These are phyloP conservation scores for Vulpes lagopus DNA, from an alignment of 2,113 vertebrate genomes.

Conservation along the genomic window DNA sequence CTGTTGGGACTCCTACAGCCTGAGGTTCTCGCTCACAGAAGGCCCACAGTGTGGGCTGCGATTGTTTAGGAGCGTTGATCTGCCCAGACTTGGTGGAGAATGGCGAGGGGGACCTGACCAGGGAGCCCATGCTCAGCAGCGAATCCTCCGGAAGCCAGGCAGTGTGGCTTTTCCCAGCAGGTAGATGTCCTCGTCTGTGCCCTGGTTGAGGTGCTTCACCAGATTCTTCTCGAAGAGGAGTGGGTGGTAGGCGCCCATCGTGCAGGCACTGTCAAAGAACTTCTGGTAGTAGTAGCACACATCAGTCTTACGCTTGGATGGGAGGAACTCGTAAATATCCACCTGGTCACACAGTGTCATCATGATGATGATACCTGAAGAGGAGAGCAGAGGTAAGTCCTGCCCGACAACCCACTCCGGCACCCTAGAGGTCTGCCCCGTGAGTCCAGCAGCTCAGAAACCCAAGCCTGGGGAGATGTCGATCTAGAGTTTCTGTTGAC, in stretches of 20 bases:
- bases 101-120: not conserved
- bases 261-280: slow-evolving; percentile 88
- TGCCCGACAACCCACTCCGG: not conserved
- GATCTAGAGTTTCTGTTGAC: not conserved
- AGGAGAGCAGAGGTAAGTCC: slow-evolving; percentile 38
- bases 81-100: not conserved
- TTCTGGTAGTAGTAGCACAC: slow-evolving; percentile 89
- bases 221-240: slow-evolving; percentile 91
- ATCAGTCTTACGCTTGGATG: slow-evolving; percentile 88
- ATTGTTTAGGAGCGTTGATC: not conserved
- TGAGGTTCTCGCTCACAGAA: not conserved
- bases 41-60: not conserved
- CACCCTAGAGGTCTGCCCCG: not conserved
- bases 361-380: slow-evolving; percentile 89
- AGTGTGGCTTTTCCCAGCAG: slow-evolving; percentile 86
- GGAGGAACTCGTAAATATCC: slow-evolving; percentile 90
- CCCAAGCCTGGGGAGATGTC: not conserved
- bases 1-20: not conserved
- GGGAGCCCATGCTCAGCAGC: slow-evolving; percentile 68
- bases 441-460: not conserved
- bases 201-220: slow-evolving; percentile 88
- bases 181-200: slow-evolving; percentile 87
- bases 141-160: slow-evolving; percentile 84
- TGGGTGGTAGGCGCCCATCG: slow-evolving; percentile 90
- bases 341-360: slow-evolving; percentile 89